phyloP scores from a whole-genome alignment of 2,888 invertebrate genomes.

The Epirrhoe alternata region DNA sequence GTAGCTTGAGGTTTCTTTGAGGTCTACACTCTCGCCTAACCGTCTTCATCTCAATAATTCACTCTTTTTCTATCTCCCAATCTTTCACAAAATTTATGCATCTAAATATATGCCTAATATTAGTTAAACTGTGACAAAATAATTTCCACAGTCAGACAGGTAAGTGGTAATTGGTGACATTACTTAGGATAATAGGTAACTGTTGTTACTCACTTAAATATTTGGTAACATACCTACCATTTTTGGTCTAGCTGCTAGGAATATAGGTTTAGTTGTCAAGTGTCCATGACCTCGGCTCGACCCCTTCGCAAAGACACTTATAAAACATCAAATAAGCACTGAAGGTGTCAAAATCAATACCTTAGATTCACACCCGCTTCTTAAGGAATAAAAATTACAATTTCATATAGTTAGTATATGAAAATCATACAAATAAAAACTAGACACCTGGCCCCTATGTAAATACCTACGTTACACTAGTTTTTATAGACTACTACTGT shows the following conservation, averaged over 20 bases:
- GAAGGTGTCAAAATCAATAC: conserved; percentile 69
- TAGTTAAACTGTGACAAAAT: no score
- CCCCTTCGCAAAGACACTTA: conserved; percentile 53
- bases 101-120: no score
- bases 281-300: conserved; percentile 61
- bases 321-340: conserved; percentile 61
- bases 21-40: no score
- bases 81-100: no score
- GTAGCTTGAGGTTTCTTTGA: no score
- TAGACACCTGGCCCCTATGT: conserved; percentile 41
- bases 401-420: conserved; percentile 32
- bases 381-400: conserved; percentile 46
- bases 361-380: conserved; percentile 58
- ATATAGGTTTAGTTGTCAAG: conserved; percentile 43
- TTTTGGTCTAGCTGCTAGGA: conserved; percentile 8
- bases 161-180: no score
- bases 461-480: conserved; percentile 16
- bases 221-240: background rate
- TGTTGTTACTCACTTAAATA: no score
- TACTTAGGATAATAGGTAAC: no score
- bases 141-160: no score
- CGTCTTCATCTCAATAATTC: no score
- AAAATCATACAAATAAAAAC: conserved; percentile 38
- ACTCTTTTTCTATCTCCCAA: no score
- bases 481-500: background rate